Percentiles rank a stretch among this genome's conserved stretches.
These are phyloP conservation scores for Argopecten irradians DNA, from an alignment of 1,140 invertebrate species.

Conservation along the genomic window DNA sequence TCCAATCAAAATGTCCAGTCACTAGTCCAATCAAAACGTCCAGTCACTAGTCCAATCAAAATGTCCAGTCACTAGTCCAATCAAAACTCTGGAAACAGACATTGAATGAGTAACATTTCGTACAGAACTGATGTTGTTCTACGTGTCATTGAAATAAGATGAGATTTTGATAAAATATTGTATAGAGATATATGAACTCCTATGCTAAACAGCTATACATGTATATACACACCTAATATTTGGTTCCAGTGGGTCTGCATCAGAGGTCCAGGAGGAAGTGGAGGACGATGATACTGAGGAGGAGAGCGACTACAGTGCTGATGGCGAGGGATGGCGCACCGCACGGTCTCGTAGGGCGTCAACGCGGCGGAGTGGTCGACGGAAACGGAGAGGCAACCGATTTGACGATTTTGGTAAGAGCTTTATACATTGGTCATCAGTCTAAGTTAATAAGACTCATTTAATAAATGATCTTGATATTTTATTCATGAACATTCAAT, in stretches of 20 bases:
- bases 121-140: no score
- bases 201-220: constrained; percentile 43
- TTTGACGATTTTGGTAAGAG: constrained; percentile 65
- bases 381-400: constrained; percentile 38
- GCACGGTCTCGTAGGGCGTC: constrained; percentile 50
- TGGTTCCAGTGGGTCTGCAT: constrained; percentile 42
- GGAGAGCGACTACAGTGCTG: constrained; percentile 52
- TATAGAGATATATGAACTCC: no score
- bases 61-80: no score
- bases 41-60: no score
- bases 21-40: no score
- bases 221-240: not conserved
- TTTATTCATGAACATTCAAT: no score
- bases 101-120: constrained; percentile 36
- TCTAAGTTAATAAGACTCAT: no score
- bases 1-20: no score
- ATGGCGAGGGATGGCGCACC: constrained; percentile 54
- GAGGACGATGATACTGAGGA: constrained; percentile 59
- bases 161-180: no score
- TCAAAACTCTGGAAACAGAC: no score
- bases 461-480: no score
- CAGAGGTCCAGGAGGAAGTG: constrained; percentile 52
- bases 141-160: constrained; percentile 29
- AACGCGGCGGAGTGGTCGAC: constrained; percentile 46
- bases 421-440: no score